Percentiles rank a stretch among this genome's conserved stretches.
Evolutionary conservation across 2,113 vertebrate genomes (phyloP).

Genomic region (Girardinichthys multiradiatus): DNA sequence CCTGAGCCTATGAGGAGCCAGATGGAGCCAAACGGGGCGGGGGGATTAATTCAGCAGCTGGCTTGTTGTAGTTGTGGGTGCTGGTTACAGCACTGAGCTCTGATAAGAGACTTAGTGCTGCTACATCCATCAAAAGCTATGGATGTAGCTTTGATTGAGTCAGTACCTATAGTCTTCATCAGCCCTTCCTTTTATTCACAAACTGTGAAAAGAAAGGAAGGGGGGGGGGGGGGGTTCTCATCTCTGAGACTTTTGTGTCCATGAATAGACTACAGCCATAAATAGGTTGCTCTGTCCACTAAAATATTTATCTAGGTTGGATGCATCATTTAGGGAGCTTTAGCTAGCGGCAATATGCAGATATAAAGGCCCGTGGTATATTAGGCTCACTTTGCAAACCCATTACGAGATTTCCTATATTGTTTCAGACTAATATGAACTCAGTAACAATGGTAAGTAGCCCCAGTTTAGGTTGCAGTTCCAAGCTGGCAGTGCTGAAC

Average conservation of each 20-base stretch:
- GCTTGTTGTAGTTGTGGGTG: slow-evolving; percentile 60
- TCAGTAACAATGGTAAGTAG: slow-evolving; percentile 23
- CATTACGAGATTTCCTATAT: slow-evolving; percentile 15
- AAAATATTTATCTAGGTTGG: slow-evolving; percentile 74
- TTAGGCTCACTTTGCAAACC: slow-evolving; percentile 35
- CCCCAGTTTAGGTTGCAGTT: slow-evolving; percentile 4
- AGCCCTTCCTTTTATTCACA: slow-evolving; percentile 45
- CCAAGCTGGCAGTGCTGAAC: slow-evolving; percentile 1
- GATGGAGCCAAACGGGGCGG: slow-evolving; percentile 37
- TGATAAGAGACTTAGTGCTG: slow-evolving; percentile 74
- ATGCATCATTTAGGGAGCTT: slow-evolving; percentile 68
- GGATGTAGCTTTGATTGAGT: slow-evolving; percentile 61
- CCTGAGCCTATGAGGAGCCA: slow-evolving; percentile 61
- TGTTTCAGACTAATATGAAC: slow-evolving; percentile 31
- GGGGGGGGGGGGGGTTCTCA: slow-evolving; percentile 12
- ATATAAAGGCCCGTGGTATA: slow-evolving; percentile 31
- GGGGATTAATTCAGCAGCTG: slow-evolving; percentile 69
- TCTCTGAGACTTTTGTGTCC: slow-evolving; percentile 39
- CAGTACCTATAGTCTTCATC: slow-evolving; percentile 40
- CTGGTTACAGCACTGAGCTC: slow-evolving; percentile 68
- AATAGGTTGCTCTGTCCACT: slow-evolving; percentile 46
- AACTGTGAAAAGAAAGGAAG: slow-evolving; percentile 21
- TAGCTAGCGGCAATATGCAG: slow-evolving; percentile 46
- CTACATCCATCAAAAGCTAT: no score
- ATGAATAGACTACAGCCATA: slow-evolving; percentile 58